phyloP scores from a whole-genome alignment of 2,888 invertebrate genomes.

The Prostheceraeus crozeri region DNA sequence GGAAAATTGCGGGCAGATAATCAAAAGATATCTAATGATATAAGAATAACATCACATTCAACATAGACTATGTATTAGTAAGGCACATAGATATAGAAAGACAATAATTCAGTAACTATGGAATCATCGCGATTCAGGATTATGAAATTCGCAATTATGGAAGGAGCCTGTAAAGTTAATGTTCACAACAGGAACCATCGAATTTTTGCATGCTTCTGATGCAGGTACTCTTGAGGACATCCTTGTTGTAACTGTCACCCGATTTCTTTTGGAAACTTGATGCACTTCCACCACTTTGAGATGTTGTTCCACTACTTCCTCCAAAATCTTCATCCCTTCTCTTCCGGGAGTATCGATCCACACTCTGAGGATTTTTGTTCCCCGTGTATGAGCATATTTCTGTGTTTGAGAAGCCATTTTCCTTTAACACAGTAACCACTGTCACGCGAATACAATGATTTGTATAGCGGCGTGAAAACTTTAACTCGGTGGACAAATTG shows the following conservation, averaged over 20 bases:
- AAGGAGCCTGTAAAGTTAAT: neutral
- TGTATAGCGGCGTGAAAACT: slow-evolving; percentile 20
- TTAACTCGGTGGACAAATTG: neutral
- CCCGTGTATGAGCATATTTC: slow-evolving; percentile 23
- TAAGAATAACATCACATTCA: too few relatives aligned
- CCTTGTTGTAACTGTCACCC: too few relatives aligned
- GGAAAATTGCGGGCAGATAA: too few relatives aligned
- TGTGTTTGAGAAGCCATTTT: slow-evolving; percentile 27
- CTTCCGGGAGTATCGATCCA: slow-evolving; percentile 24
- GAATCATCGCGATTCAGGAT: too few relatives aligned
- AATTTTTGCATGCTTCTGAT: too few relatives aligned
- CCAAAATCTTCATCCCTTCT: slow-evolving; percentile 28
- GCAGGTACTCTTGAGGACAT: too few relatives aligned
- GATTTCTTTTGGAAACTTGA: too few relatives aligned
- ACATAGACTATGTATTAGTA: too few relatives aligned
- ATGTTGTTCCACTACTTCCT: neutral
- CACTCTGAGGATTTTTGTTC: slow-evolving; percentile 27
- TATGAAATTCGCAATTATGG: slow-evolving; percentile 1
- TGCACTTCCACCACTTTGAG: neutral
- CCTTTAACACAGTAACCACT: slow-evolving; percentile 17
- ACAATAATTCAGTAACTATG: too few relatives aligned
- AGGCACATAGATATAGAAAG: too few relatives aligned
- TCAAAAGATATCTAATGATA: too few relatives aligned
- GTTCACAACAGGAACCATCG: too few relatives aligned
- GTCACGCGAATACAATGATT: slow-evolving; percentile 27